phyloP scores from a whole-genome alignment of 2,888 invertebrate genomes.

The Anaspis maculata region DNA sequence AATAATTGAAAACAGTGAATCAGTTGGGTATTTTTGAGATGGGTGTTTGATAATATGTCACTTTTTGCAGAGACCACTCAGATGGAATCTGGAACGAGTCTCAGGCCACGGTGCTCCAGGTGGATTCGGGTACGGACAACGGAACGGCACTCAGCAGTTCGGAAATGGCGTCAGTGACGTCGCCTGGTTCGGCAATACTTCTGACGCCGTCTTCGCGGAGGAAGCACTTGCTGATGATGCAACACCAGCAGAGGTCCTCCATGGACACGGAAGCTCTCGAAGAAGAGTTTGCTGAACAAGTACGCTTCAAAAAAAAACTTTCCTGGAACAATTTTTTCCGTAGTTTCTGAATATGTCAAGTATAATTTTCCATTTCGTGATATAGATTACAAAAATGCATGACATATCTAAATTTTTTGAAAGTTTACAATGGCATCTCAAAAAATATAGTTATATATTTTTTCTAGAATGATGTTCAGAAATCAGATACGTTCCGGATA shows the following conservation, averaged over 20 bases:
- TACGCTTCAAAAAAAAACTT: too few species aligned
- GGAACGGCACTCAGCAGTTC: constrained; percentile 50
- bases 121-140: constrained; percentile 60
- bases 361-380: not conserved
- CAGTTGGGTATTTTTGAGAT: too few species aligned
- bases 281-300: constrained; percentile 58
- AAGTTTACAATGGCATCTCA: too few species aligned
- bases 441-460: too few species aligned
- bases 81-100: constrained; percentile 88
- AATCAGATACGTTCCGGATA: not conserved
- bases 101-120: constrained; percentile 73
- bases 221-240: constrained; percentile 66
- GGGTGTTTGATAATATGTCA: too few species aligned
- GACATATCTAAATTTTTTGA: too few species aligned
- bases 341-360: constrained; percentile 20
- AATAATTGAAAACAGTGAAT: too few species aligned
- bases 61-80: constrained; percentile 71
- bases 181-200: constrained; percentile 51
- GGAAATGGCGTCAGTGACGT: constrained; percentile 42
- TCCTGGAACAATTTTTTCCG: too few species aligned
- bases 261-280: constrained; percentile 78
- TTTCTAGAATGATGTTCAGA: too few species aligned
- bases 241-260: constrained; percentile 79
- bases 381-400: constrained; percentile 1
- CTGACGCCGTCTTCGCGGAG: constrained; percentile 72